These are phyloP conservation scores for Plodia interpunctella DNA, from an alignment of 1,140 invertebrate genomes.

Conservation along the genomic window DNA sequence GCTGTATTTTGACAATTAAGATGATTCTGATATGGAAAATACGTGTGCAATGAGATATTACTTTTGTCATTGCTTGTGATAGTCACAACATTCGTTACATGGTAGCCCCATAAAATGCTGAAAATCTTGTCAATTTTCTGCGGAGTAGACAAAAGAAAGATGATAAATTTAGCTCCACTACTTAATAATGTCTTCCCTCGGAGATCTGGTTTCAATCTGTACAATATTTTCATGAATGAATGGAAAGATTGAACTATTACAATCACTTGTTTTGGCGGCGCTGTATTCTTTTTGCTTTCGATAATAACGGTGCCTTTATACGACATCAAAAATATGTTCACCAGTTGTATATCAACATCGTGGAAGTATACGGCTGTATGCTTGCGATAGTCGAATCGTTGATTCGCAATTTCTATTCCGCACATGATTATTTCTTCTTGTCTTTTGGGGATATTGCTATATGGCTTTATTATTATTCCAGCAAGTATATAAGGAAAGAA, in stretches of 20 bases:
- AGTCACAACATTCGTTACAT: conserved; percentile 41
- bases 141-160: conserved; percentile 35
- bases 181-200: conserved; percentile 44
- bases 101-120: conserved; percentile 43
- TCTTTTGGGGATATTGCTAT: not conserved
- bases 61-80: conserved; percentile 28
- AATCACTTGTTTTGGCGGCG: conserved; percentile 38
- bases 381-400: conserved; percentile 37
- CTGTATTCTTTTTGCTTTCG: conserved; percentile 31
- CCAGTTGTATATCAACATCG: conserved; percentile 31
- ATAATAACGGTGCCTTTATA: conserved; percentile 30
- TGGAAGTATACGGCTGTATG: conserved; percentile 32
- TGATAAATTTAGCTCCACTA: conserved; percentile 43
- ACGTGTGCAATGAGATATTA: conserved; percentile 43
- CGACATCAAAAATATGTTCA: conserved; percentile 32
- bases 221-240: conserved; percentile 38
- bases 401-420: conserved; percentile 36
- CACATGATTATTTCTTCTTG: not conserved
- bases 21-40: conserved; percentile 45
- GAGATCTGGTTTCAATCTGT: conserved; percentile 46
- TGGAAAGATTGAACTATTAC: conserved; percentile 43
- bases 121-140: conserved; percentile 40
- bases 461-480: not conserved
- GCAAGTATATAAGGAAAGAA: not conserved
- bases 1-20: conserved; percentile 40